Evolutionary conservation across 2,888 invertebrate genomes (phyloP).

Genomic region (Thymelicus sylvestris): DNA sequence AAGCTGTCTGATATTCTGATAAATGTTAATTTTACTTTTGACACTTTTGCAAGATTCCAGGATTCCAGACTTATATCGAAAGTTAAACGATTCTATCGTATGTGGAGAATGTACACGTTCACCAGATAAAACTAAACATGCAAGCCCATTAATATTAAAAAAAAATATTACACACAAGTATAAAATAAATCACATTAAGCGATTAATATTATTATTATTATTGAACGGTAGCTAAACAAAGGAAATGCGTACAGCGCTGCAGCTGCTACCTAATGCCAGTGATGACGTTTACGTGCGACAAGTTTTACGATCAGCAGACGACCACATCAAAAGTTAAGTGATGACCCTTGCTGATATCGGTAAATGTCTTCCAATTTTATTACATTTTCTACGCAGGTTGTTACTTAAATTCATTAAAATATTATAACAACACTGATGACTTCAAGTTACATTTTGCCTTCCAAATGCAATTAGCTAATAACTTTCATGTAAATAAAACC

Average conservation of each 20-base stretch:
- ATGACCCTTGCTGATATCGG: not conserved
- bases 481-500: no score
- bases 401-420: no score
- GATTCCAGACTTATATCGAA: not conserved
- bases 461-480: no score
- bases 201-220: slow-evolving; percentile 60
- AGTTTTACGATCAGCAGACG: slow-evolving; percentile 82
- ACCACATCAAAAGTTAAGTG: slow-evolving; percentile 60
- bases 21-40: not conserved
- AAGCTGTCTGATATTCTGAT: no score
- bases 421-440: no score
- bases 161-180: not conserved
- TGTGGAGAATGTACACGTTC: not conserved
- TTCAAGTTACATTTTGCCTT: no score
- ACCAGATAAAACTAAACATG: not conserved
- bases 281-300: slow-evolving; percentile 83
- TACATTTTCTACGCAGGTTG: not conserved
- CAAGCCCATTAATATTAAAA: no score
- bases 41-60: not conserved
- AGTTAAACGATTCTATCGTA: not conserved
- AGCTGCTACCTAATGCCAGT: slow-evolving; percentile 78
- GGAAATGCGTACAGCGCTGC: slow-evolving; percentile 71
- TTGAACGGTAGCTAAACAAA: slow-evolving; percentile 70
- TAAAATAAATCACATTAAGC: slow-evolving; percentile 41
- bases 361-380: not conserved